Base-by-base conservation (phyloP, 2,888 invertebrate genomes). In the Acanthosoma haemorrhoidale region DNA sequence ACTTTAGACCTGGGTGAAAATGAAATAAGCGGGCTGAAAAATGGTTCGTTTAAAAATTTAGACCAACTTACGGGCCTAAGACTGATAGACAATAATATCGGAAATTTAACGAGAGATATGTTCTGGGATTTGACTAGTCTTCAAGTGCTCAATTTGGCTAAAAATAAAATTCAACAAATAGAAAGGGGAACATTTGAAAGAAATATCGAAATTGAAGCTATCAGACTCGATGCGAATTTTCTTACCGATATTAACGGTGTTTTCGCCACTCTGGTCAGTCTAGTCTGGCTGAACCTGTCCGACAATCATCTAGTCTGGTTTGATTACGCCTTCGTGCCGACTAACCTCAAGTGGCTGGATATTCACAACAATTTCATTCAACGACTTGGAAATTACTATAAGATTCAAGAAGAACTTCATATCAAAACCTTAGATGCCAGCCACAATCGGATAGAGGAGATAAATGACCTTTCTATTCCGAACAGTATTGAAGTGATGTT, bases 251-350 rank as follows among this genome's bases (percentile, higher is more conserved):
- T 95, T 77, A 94, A 94, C 81, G 93, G 93, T 15, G 90, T 93
- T 72, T 92, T 94, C 79, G 88, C 92, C 36, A 89, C 92, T 71
- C 83, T 95, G 31, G 87, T 90, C n/a, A 90, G 89, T 75, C 83
- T 95, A 72, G 82, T 92, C 78, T 90, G 94, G 89, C 82, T 95
- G 71, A 94, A 94, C 81, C 84, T 94, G 66, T 93, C 93, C 41
- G 92, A 92, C 82, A 94, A 94, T 83, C 92, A 92, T 82, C 83
- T 95, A 78, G 90, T 91, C 76, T 92, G 92, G 92, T 94, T 95
- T 81, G 94, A 94, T 81, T 94, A 92, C 79, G 93, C 94, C 68
- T 92, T 94, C 80, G 89, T 94, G 77, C 94, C 94, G 29, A 89
- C 88, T 75, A 92, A 91, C 80, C 82, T 95, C 70, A 91, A 92